Evolutionary conservation across 2,797 vertebrate genomes (phyloP).

Genomic region (Spinus olivaceus): DNA sequence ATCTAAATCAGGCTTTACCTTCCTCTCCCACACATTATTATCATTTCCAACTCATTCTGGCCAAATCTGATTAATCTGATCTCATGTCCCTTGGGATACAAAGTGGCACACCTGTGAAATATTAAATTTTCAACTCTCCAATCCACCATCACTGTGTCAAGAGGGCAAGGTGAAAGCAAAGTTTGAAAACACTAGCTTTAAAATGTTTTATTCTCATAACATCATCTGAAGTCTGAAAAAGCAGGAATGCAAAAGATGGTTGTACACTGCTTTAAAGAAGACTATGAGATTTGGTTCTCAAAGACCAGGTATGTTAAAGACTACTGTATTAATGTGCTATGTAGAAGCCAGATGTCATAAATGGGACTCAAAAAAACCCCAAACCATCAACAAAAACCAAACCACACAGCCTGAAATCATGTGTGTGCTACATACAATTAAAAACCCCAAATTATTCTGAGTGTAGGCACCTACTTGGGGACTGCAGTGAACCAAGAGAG

Average conservation of each 20-base stretch:
- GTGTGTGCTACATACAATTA: rapidly evolving
- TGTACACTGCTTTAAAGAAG: background rate
- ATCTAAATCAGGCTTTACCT: background rate
- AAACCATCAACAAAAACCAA: background rate
- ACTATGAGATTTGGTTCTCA: background rate
- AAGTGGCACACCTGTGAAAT: background rate
- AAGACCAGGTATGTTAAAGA: background rate
- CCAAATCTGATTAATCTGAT: background rate
- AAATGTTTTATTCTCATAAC: background rate
- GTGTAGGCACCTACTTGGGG: background rate
- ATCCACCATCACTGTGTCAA: background rate
- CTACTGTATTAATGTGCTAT: background rate
- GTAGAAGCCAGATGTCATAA: background rate
- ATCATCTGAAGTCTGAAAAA: background rate
- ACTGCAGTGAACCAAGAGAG: background rate
- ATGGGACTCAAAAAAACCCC: background rate
- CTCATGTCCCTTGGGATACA: background rate
- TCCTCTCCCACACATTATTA: background rate
- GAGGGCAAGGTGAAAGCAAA: background rate
- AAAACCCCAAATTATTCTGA: background rate
- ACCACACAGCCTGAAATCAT: background rate
- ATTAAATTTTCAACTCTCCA: background rate
- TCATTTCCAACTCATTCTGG: background rate
- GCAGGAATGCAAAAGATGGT: background rate
- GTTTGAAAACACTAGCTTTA: background rate